Base-by-base conservation (phyloP, 2,888 invertebrate species). In the Chloromyia formosa region DNA sequence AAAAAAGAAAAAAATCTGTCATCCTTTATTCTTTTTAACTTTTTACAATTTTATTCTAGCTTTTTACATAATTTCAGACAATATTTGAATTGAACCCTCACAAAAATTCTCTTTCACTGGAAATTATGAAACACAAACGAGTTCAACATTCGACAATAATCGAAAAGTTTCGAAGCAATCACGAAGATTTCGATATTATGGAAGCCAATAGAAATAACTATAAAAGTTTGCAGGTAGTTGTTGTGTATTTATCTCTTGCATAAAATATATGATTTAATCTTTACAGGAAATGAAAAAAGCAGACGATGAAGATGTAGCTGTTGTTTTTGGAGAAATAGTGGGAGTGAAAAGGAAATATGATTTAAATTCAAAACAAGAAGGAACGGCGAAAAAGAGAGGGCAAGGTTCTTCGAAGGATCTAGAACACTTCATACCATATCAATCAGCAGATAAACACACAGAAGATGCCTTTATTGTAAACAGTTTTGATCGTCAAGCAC, bases 21-120 rank as follows among this genome's bases (percentile, higher is more conserved):
- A n/a, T n/a, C n/a, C n/a, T n/a, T n/a, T n/a, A n/a, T n/a, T n/a
- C n/a, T n/a, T n/a, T n/a, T n/a, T n/a, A n/a, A n/a, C n/a, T n/a
- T n/a, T n/a, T n/a, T n/a, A n/a, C n/a, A n/a, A n/a, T n/a, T n/a
- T n/a, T n/a, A n/a, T n/a, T n/a, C n/a, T n/a, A n/a, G n/a, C n/a
- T n/a, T n/a, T n/a, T n/a, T n/a, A n/a, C n/a, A n/a, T n/a, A n/a
- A n/a, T 56, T 56, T 18, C 86, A 96, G 95, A 98, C 97, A 0
- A 93, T 98, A 80, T 94, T 98, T 85, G 98, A 98, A 87, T 88
- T 98, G 68, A 93, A 94, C 60, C 90, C 93, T 0, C 94, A 92
- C 82, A 89, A 91, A 80, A 91, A 95, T 82, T 93, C 94, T 0
- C 88, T 90, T 0, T 91, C 91, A 82, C 93, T 93, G 79, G 85